These are phyloP conservation scores for Taurulus bubalis DNA, from an alignment of 2,113 vertebrate species.

Conservation along the genomic window DNA sequence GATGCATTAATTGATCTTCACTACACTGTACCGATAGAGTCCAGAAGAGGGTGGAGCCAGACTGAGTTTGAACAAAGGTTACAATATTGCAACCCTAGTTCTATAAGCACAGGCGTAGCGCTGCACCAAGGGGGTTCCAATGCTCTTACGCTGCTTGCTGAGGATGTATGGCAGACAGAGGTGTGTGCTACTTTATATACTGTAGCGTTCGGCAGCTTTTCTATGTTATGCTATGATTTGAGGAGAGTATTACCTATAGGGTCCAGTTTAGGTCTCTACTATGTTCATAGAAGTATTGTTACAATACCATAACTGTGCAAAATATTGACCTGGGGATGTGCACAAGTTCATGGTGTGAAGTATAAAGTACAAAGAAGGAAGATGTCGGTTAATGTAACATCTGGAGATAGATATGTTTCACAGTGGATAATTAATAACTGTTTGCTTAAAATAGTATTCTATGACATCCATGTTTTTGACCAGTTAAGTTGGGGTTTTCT, in stretches of 20 bases:
- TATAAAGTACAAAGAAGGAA: background rate
- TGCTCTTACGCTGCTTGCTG: too few species aligned
- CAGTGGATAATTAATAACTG: background rate
- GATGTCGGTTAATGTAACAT: background rate
- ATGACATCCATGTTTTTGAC: background rate
- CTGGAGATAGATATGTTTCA: background rate
- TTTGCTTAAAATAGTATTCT: background rate
- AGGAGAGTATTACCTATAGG: background rate
- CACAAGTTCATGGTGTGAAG: background rate
- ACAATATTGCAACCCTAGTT: too few species aligned
- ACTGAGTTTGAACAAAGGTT: too few species aligned
- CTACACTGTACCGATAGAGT: background rate
- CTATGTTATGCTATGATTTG: background rate
- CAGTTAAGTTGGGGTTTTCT: background rate
- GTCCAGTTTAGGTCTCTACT: too few species aligned
- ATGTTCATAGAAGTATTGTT: background rate
- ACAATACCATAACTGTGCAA: background rate
- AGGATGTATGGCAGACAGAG: too few species aligned
- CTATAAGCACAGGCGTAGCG: too few species aligned
- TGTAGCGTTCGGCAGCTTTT: too few species aligned
- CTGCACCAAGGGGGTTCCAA: too few species aligned
- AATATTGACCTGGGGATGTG: too few species aligned
- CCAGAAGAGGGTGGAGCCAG: background rate
- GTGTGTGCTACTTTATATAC: too few species aligned
- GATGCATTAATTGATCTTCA: background rate